Evolutionary conservation across 2,888 invertebrate genomes (phyloP).

Genomic region (Nemapogon koenigi): DNA sequence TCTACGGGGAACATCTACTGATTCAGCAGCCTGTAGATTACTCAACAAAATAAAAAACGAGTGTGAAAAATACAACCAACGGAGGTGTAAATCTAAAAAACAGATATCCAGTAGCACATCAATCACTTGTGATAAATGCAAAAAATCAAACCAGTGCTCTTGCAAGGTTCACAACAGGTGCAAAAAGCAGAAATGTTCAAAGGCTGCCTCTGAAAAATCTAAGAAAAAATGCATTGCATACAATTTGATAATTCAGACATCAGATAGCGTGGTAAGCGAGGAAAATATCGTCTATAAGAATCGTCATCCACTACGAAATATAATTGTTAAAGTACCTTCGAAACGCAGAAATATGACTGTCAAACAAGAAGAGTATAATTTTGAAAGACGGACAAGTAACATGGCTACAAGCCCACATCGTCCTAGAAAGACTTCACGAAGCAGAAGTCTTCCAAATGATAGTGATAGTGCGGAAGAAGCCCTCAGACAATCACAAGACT

Average conservation of each 20-base stretch:
- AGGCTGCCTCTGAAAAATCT: constrained; percentile 28
- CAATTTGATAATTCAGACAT: constrained; percentile 51
- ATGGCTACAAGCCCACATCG: constrained; percentile 22
- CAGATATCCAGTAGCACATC: constrained; percentile 46
- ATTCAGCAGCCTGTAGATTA: constrained; percentile 42
- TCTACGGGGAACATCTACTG: constrained; percentile 37
- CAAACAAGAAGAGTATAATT: not conserved
- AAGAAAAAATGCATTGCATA: constrained; percentile 49
- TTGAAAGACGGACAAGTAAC: constrained; percentile 11
- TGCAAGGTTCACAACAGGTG: constrained; percentile 38
- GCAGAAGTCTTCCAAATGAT: constrained; percentile 38
- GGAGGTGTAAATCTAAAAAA: constrained; percentile 30
- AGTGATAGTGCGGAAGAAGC: constrained; percentile 40
- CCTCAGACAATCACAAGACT: constrained; percentile 27
- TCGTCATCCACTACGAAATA: constrained; percentile 33
- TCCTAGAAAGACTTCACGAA: constrained; percentile 22
- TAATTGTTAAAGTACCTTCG: constrained; percentile 48
- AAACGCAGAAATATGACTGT: constrained; percentile 20
- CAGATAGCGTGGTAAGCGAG: constrained; percentile 45
- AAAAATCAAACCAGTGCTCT: constrained; percentile 29
- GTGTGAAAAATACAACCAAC: constrained; percentile 49
- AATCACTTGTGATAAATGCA: constrained; percentile 40
- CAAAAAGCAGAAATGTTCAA: constrained; percentile 27
- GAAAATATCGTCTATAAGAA: constrained; percentile 25
- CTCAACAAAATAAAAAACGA: constrained; percentile 47